Conservation (phyloP, 1,140 invertebrate species). For the Pollicipes pollicipes region DNA sequence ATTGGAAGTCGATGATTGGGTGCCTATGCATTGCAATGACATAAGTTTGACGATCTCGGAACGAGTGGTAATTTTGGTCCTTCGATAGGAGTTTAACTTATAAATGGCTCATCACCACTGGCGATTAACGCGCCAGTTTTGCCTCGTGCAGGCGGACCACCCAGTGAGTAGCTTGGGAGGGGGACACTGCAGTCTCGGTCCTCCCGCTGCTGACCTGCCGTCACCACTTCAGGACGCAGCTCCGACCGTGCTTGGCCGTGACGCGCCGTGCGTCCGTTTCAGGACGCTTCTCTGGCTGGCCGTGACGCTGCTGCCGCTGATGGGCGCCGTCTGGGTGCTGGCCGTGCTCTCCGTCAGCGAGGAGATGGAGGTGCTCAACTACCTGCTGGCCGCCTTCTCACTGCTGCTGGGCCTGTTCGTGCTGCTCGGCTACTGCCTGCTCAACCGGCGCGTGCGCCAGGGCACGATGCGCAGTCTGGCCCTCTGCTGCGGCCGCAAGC, state of each 20-base stretch:
- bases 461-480: conserved; percentile 34
- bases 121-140: too few species aligned
- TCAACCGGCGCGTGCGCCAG: conserved; percentile 54
- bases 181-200: too few species aligned
- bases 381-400: conserved; percentile 48
- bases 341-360: conserved; percentile 63
- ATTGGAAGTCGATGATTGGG: not conserved
- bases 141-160: too few species aligned
- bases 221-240: too few species aligned
- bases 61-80: too few species aligned
- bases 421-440: conserved; percentile 61
- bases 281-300: conserved; percentile 70
- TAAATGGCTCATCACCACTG: too few species aligned
- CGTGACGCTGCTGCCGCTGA: conserved; percentile 53
- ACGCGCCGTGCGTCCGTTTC: conserved; percentile 21
- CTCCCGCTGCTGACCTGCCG: too few species aligned
- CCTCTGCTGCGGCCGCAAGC: conserved; percentile 60
- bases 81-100: too few species aligned
- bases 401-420: conserved; percentile 55
- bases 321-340: conserved; percentile 60
- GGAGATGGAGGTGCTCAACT: conserved; percentile 46
- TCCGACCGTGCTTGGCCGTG: too few species aligned
- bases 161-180: too few species aligned
- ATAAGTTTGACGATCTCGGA: too few species aligned
- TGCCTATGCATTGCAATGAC: too few species aligned